These are phyloP conservation scores for Ariolimax columbianus DNA, from an alignment of 2,888 invertebrate species.

Conservation along the genomic window DNA sequence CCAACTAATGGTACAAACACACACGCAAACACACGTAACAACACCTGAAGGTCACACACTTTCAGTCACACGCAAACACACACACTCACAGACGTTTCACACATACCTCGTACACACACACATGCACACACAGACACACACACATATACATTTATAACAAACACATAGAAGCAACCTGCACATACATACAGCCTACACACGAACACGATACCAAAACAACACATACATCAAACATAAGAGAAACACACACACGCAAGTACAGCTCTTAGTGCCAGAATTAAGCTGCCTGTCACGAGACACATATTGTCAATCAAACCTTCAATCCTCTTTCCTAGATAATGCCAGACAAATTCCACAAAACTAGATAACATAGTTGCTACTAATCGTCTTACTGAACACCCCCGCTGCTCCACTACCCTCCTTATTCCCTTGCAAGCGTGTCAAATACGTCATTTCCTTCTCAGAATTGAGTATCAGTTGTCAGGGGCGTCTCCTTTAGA, in stretches of 20 bases:
- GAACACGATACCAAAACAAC: not conserved
- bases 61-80: too few relatives aligned
- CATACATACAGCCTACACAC: not conserved
- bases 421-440: not conserved
- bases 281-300: not conserved
- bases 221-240: not conserved
- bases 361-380: not conserved
- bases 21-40: too few relatives aligned
- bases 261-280: constrained; percentile 1
- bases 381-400: not conserved
- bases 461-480: not conserved
- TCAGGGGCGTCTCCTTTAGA: not conserved
- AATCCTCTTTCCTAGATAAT: constrained; percentile 6
- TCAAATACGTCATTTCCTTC: not conserved
- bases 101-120: too few relatives aligned
- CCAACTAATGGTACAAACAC: too few relatives aligned
- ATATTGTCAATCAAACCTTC: not conserved
- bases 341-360: not conserved
- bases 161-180: not conserved
- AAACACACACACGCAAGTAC: not conserved
- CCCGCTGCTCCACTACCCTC: too few relatives aligned
- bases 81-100: too few relatives aligned
- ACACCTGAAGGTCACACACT: too few relatives aligned
- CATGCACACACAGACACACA: too few relatives aligned
- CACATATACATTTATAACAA: too few relatives aligned